phyloP scores from a whole-genome alignment of 1,140 invertebrate genomes.

The Papilio glaucus region DNA sequence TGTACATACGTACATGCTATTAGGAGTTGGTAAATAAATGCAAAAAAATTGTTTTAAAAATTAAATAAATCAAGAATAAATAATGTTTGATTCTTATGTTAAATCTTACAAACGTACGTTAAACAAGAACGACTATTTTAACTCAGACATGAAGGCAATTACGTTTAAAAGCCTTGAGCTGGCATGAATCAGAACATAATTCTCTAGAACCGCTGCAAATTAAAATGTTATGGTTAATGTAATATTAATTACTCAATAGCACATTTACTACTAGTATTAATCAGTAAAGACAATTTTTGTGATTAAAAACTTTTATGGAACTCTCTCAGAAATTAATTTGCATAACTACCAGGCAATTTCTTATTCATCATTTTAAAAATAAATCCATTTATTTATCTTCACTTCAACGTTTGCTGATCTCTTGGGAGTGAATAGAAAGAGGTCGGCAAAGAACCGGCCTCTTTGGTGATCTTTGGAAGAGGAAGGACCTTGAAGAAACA shows the following conservation, averaged over 20 bases:
- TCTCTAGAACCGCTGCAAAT: constrained; percentile 15
- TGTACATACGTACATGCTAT: too few relatives aligned
- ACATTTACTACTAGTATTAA: not conserved
- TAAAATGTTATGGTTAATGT: constrained; percentile 22
- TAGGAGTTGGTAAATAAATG: too few relatives aligned
- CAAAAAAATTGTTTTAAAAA: too few relatives aligned
- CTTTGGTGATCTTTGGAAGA: too few relatives aligned
- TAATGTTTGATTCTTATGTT: not conserved
- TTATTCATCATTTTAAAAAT: too few relatives aligned
- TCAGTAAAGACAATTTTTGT: not conserved
- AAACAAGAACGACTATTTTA: constrained; percentile 12
- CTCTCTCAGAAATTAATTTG: too few relatives aligned
- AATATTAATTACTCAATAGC: not conserved
- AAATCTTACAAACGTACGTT: not conserved
- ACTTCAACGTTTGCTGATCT: too few relatives aligned
- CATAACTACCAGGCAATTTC: too few relatives aligned
- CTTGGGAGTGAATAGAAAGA: too few relatives aligned
- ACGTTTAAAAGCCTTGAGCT: constrained; percentile 10
- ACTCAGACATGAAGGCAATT: constrained; percentile 19
- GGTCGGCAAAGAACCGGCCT: too few relatives aligned
- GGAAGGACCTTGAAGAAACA: too few relatives aligned
- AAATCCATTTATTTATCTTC: too few relatives aligned
- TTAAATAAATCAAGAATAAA: not conserved
- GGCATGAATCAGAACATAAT: constrained; percentile 17
- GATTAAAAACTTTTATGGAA: not conserved